Base-by-base conservation (phyloP, 2,113 vertebrate genomes). In the Sprattus sprattus region DNA sequence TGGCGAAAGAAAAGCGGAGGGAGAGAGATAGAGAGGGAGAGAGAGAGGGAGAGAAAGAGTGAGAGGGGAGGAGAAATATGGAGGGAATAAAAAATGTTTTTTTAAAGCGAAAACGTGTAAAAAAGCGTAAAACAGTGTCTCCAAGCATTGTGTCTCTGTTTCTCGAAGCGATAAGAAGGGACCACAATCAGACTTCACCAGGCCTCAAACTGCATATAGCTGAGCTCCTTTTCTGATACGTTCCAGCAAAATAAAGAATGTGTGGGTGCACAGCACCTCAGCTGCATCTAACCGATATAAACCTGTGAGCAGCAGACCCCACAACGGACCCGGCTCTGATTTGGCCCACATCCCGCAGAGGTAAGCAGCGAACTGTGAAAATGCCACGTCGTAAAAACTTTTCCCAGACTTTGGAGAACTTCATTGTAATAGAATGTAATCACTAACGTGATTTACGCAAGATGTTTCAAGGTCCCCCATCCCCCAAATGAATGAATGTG, bases 11-110 rank as follows among this genome's bases (percentile, higher is more conserved):
- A 32, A 78, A 78, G 32, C 7, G 20, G 10, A 44, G 45, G 44
- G 67, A 50, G 47, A 52, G 47, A 50, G 71, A 85, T 22, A 44
- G 52, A 11, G 54, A 81, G n/a, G 7, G 50, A 54, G 84, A 82
- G 49, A 46, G 80, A 60, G 22, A 25, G 10, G 11, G 0, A 28
- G 25, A 57, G 47, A 57, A 47, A 54, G 32, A 57, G 32, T 44
- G 75, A 85, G 47, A 50, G 20, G 11, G 54, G 45, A 7, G 16
- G 50, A n/a, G 78, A 67, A 18, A 78, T 6, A 44, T 78, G 11
- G 9, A 32, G 2, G 71, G 13, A 78, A 78, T 18, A 0, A 32
- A 78, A 39, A 13, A 32, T 13, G 9, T 32, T 28, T 75, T 32
- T 15, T 13, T 4, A 16, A 32, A 78, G 11, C 71, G 25, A 32